These are phyloP conservation scores for Scopus umbretta DNA, from an alignment of 2,113 vertebrate species.

Conservation along the genomic window DNA sequence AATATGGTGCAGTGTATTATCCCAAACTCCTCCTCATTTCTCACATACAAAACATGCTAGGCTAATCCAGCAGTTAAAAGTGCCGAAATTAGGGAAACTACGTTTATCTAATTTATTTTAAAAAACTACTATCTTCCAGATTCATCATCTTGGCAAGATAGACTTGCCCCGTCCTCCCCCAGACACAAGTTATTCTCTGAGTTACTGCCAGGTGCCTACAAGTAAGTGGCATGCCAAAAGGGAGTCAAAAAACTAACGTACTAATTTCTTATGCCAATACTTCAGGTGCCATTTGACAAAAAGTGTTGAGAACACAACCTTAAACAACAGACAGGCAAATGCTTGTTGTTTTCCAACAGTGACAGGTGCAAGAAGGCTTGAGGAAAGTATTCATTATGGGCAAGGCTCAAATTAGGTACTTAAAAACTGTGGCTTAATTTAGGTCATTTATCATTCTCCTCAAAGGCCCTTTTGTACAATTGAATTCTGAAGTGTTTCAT, in stretches of 20 bases:
- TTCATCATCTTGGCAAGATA: background rate
- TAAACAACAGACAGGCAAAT: conserved; percentile 21
- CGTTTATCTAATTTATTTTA: background rate
- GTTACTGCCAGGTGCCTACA: background rate
- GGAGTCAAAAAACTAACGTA: background rate
- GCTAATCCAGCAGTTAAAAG: background rate
- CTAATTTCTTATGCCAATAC: background rate
- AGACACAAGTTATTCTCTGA: background rate
- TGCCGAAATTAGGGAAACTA: background rate
- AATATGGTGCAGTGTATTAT: background rate
- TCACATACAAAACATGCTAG: background rate
- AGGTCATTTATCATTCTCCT: conserved; percentile 76
- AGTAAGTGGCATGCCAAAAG: background rate
- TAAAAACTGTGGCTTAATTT: conserved; percentile 75
- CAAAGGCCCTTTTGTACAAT: conserved; percentile 71
- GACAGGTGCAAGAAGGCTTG: conserved; percentile 71
- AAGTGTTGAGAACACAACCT: conserved; percentile 8
- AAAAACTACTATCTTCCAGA: background rate
- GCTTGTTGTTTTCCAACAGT: conserved; percentile 52
- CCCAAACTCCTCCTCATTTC: background rate
- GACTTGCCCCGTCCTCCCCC: too few relatives aligned
- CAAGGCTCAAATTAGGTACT: conserved; percentile 71
- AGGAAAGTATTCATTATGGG: conserved; percentile 62
- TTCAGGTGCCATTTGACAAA: conserved; percentile 17
- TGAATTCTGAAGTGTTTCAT: conserved; percentile 71